These are phyloP conservation scores for Myotis brandtii DNA, from an alignment of 2,113 vertebrate species.

Conservation along the genomic window DNA sequence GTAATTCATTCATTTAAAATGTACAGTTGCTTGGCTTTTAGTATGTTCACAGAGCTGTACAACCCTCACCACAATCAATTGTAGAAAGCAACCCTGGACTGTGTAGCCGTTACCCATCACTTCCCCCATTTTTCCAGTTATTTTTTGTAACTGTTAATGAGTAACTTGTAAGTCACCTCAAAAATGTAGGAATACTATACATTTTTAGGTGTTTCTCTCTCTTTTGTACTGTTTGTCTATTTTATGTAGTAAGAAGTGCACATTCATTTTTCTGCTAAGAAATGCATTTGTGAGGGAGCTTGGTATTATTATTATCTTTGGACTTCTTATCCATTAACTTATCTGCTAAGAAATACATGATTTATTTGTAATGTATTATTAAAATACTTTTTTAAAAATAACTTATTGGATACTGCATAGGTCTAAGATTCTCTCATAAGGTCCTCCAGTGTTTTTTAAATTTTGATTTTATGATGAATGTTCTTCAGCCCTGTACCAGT, in stretches of 20 bases:
- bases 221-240: not conserved
- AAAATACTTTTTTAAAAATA: not conserved
- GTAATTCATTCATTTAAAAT: not conserved
- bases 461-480: not conserved
- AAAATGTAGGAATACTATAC: not conserved
- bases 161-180: not conserved
- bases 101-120: not conserved
- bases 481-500: not conserved
- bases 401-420: not conserved
- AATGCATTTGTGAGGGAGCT: not conserved
- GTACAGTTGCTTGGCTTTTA: not conserved
- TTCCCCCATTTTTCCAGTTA: not conserved
- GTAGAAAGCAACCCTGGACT: not conserved
- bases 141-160: not conserved
- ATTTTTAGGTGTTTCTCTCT: not conserved
- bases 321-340: not conserved
- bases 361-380: not conserved
- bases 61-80: not conserved
- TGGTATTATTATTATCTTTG: constrained; percentile 11
- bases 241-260: not conserved
- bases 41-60: not conserved
- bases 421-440: not conserved
- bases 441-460: not conserved
- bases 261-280: not conserved
- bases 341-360: not conserved